Percentiles rank a stretch among this genome's conserved stretches.
Conservation (phyloP, 2,797 vertebrate genomes). For the Phaenicophaeus curvirostris region DNA sequence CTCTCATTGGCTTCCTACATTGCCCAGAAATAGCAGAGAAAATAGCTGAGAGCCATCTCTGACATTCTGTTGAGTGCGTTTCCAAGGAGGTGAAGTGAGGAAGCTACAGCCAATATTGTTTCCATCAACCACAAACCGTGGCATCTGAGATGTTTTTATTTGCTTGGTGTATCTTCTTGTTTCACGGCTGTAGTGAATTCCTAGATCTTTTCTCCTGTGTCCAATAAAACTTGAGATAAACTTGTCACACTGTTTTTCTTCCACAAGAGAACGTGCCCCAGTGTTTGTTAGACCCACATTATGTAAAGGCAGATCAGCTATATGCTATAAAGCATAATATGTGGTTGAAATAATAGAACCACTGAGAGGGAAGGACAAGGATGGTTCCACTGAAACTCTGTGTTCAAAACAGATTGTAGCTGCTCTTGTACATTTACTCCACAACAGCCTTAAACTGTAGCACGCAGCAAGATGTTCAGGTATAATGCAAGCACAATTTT, state of each 20-base stretch:
- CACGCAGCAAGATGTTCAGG: not conserved
- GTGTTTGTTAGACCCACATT: not conserved
- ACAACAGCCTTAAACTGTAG: not conserved
- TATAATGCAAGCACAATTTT: not conserved
- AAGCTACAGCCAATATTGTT: not conserved
- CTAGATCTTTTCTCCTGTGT: not conserved
- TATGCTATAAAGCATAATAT: not conserved
- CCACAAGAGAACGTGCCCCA: not conserved
- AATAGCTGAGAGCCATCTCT: not conserved
- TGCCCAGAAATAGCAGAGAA: not conserved
- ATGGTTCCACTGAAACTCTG: not conserved
- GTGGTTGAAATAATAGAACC: not conserved
- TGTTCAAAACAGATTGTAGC: not conserved
- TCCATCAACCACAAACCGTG: not conserved
- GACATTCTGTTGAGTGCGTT: fast-evolving
- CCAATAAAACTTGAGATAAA: not conserved
- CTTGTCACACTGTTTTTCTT: not conserved
- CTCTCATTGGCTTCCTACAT: not conserved
- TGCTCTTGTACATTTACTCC: not conserved
- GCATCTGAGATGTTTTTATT: not conserved
- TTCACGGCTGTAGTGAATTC: not conserved
- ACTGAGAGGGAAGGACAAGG: not conserved
- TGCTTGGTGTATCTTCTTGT: not conserved
- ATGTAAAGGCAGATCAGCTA: not conserved
- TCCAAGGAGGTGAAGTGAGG: not conserved